A percentile compares a stretch with the other conserved stretches of the same genome.
These are phyloP conservation scores for Melanotaenia boesemani DNA, from an alignment of 2,797 vertebrate species.

Conservation along the genomic window DNA sequence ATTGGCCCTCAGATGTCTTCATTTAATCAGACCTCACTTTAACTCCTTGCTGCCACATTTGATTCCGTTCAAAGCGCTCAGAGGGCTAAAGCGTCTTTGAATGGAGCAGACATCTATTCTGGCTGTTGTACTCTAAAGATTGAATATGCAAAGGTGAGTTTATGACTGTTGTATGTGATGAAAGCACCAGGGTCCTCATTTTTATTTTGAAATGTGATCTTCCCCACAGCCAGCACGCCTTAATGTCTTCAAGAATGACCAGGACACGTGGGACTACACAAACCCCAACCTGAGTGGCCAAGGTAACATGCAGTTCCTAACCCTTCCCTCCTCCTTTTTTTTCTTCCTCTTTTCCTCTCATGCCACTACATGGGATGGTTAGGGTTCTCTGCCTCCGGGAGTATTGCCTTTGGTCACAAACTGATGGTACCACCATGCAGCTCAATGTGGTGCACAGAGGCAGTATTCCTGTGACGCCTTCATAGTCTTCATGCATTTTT, in stretches of 20 bases:
- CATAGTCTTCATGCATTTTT: slow-evolving; percentile 71
- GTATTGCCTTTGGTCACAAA: slow-evolving; percentile 67
- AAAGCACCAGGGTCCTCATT: background rate
- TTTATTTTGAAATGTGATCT: slow-evolving; percentile 16
- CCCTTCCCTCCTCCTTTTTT: slow-evolving; percentile 30
- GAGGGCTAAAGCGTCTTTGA: slow-evolving; percentile 95
- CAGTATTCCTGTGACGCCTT: slow-evolving; percentile 67
- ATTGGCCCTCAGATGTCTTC: background rate
- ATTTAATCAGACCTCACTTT: slow-evolving; percentile 63
- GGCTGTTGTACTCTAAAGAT: slow-evolving; percentile 98
- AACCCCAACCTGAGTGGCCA: slow-evolving; percentile 94
- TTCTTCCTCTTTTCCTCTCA: slow-evolving; percentile 70
- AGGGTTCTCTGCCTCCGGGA: slow-evolving; percentile 67
- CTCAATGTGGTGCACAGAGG: slow-evolving; percentile 54
- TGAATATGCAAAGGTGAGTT: slow-evolving; percentile 94
- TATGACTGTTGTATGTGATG: background rate
- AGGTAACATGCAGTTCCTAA: slow-evolving; percentile 84
- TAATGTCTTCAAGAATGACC: slow-evolving; percentile 98
- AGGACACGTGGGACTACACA: slow-evolving; percentile 98
- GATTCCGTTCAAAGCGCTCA: slow-evolving; percentile 97
- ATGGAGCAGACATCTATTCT: slow-evolving; percentile 97
- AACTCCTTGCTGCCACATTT: slow-evolving; percentile 83
- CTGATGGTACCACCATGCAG: slow-evolving; percentile 13
- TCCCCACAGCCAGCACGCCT: slow-evolving; percentile 90
- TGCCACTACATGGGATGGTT: slow-evolving; percentile 70